These are phyloP conservation scores for Eurytoma adleriae DNA, from an alignment of 2,888 invertebrate genomes.

Conservation along the genomic window DNA sequence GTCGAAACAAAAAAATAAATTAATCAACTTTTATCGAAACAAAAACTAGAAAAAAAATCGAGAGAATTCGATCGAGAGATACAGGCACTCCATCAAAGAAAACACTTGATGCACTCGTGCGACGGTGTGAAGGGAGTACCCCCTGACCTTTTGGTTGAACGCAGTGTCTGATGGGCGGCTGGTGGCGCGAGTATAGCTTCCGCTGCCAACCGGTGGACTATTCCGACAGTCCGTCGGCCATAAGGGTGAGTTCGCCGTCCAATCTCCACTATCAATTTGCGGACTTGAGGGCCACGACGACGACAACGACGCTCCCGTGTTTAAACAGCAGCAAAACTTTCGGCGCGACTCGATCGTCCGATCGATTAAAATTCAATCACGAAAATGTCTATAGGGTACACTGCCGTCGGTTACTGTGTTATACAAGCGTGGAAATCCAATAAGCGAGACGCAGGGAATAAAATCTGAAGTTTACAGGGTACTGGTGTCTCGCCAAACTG, in stretches of 20 bases:
- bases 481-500: too few species aligned
- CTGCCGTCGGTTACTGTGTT: too few species aligned
- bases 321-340: too few species aligned
- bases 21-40: not conserved
- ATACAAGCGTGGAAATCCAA: too few species aligned
- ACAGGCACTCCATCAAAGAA: not conserved
- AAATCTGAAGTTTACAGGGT: too few species aligned
- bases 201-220: conserved; percentile 95
- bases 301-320: conserved; percentile 3
- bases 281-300: conserved; percentile 40
- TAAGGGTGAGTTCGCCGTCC: conserved; percentile 84
- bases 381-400: too few species aligned
- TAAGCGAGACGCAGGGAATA: too few species aligned
- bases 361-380: too few species aligned
- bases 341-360: too few species aligned
- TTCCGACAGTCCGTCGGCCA: conserved; percentile 86
- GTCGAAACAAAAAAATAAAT: not conserved
- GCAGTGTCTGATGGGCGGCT: conserved; percentile 92
- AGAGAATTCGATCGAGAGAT: too few species aligned
- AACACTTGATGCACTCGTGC: not conserved
- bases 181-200: conserved; percentile 93
- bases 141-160: conserved; percentile 61
- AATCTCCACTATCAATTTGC: conserved; percentile 17
- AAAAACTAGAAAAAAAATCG: too few species aligned
- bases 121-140: not conserved